A percentile compares a stretch with the other conserved stretches of the same genome.
Conservation (phyloP, 2,113 vertebrate species). For the Embiotoca jacksoni region DNA sequence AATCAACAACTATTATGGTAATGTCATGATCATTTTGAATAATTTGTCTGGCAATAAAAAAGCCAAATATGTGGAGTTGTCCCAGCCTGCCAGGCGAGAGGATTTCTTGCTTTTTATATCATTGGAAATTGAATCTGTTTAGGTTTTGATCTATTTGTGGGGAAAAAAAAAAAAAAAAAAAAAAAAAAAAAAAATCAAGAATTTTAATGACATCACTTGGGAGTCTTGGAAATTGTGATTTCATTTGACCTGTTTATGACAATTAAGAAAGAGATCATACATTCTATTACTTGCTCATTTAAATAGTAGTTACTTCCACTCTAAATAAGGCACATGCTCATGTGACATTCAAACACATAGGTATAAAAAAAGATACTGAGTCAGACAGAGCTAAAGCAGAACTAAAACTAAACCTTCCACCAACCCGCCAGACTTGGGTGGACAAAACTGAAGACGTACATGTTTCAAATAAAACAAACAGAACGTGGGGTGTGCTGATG, state of each 20-base stretch:
- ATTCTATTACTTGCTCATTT: too few relatives aligned
- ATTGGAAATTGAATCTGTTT: too few relatives aligned
- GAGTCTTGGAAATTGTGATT: neutral
- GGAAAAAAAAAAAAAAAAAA: neutral
- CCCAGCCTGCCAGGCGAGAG: neutral
- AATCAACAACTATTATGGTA: too few relatives aligned
- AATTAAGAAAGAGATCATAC: too few relatives aligned
- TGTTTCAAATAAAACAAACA: constrained; percentile 12
- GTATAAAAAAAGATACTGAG: neutral
- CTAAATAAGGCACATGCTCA: constrained; percentile 19
- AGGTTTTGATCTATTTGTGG: too few relatives aligned
- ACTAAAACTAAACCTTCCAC: constrained; percentile 70
- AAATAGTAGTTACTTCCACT: neutral
- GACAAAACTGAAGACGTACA: neutral
- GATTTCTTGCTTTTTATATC: neutral
- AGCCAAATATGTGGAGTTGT: neutral
- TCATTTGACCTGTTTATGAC: neutral
- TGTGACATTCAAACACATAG: constrained; percentile 16
- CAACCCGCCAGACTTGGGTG: neutral
- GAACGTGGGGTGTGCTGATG: neutral
- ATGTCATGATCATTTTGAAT: too few relatives aligned
- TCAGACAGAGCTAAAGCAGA: constrained; percentile 76
- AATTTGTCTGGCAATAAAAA: too few relatives aligned
- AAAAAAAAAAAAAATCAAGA: neutral
- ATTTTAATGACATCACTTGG: neutral